A percentile compares a stretch with the other conserved stretches of the same genome.
These are phyloP conservation scores for Caenorhabditis remanei DNA, from an alignment of 1,140 invertebrate genomes.

Conservation along the genomic window DNA sequence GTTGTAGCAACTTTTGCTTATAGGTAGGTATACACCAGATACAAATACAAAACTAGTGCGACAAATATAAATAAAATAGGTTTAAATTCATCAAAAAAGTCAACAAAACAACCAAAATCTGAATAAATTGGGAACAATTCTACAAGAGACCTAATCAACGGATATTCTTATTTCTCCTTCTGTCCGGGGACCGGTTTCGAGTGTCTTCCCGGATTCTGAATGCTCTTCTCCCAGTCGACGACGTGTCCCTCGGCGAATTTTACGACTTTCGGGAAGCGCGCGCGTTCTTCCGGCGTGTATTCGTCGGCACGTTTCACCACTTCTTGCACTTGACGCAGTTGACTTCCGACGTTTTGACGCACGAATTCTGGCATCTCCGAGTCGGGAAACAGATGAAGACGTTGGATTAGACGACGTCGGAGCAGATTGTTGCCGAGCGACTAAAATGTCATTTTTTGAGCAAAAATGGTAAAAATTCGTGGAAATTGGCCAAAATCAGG, in stretches of 20 bases:
- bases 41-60: no score
- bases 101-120: not conserved
- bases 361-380: conserved; percentile 74
- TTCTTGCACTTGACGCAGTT: conserved; percentile 72
- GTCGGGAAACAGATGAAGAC: conserved; percentile 77
- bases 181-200: conserved; percentile 24
- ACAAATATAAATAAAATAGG: no score
- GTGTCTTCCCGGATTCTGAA: conserved; percentile 64
- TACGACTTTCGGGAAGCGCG: conserved; percentile 70
- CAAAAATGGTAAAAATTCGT: conserved; percentile 1
- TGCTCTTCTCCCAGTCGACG: conserved; percentile 69
- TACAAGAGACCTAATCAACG: not conserved
- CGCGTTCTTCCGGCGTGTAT: conserved; percentile 74
- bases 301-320: conserved; percentile 76
- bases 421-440: conserved; percentile 68
- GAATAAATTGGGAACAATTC: not conserved
- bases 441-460: conserved; percentile 50
- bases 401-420: conserved; percentile 69
- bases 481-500: not conserved
- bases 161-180: conserved; percentile 7
- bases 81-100: not conserved
- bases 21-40: no score
- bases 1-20: no score
- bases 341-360: conserved; percentile 73
- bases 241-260: conserved; percentile 66